Evolutionary conservation across 2,888 invertebrate species (phyloP).

Genomic region (Sipunculus nudus): DNA sequence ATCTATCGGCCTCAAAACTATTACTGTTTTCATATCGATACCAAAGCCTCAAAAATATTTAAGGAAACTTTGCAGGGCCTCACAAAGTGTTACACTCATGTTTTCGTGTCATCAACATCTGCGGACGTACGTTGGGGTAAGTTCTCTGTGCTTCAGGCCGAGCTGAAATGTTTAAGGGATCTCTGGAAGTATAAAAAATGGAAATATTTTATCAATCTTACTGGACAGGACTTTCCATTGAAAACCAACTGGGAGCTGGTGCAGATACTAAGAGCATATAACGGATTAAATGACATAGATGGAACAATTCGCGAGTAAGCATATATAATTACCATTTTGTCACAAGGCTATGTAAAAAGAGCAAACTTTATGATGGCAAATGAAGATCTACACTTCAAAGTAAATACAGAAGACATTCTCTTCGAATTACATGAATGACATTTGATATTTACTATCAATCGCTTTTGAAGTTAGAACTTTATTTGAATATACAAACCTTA

Average conservation of each 20-base stretch:
- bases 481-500: too few species aligned
- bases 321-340: neutral
- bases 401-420: too few species aligned
- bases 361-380: too few species aligned
- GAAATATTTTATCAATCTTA: slow-evolving; percentile 62
- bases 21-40: slow-evolving; percentile 63
- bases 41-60: slow-evolving; percentile 39
- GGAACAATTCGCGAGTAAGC: too few species aligned
- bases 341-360: too few species aligned
- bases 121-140: slow-evolving; percentile 51
- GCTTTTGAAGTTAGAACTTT: too few species aligned
- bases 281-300: slow-evolving; percentile 55
- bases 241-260: slow-evolving; percentile 59
- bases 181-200: slow-evolving; percentile 44
- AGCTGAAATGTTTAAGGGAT: slow-evolving; percentile 50
- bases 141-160: slow-evolving; percentile 50
- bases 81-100: slow-evolving; percentile 57
- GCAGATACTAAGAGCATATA: slow-evolving; percentile 47
- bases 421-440: too few species aligned
- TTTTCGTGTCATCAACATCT: slow-evolving; percentile 48
- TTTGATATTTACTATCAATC: too few species aligned
- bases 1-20: slow-evolving; percentile 59
- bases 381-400: too few species aligned
- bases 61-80: slow-evolving; percentile 42
- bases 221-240: slow-evolving; percentile 60